Base-by-base conservation (phyloP, 2,113 vertebrate species). In the Elephantulus edwardii region DNA sequence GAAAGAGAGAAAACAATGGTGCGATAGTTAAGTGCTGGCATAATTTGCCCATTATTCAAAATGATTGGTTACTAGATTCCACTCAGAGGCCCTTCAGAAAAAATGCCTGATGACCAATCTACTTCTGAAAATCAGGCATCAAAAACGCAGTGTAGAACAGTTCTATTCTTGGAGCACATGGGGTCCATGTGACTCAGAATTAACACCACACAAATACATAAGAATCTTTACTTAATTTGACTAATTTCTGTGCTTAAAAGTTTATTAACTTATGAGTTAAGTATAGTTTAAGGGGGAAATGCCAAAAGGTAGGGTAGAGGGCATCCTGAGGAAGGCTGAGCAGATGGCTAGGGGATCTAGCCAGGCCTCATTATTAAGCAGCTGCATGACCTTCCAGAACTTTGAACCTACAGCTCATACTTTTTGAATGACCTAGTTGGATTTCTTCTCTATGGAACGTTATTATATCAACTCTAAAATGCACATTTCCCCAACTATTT, bases 271-370 rank as follows among this genome's bases (percentile, higher is more conserved):
- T 84, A 11, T 71, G 46, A 88, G 33, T 79, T n/a, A 58, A 88
- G n/a, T 78, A 8, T 13, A 84, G 56, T 38, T 6, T 52, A 82
- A 84, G n/a, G 24, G 33, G 19, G 26, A 70, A 74, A 64, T 86
- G 77, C 24, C 84, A 84, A 5, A 90, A 87, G 80, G 64, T 72
- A 71, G 9, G 33, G 22, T 79, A 4, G 4, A 71, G 84, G 77
- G 56, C 78, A 60, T 74, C 7, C 13, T 50, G 56, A 84, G 52
- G 38, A 88, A 77, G 79, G 30, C 78, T 46, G 82, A 93, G 56
- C 89, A 95, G 94, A 93, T 95, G 94, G 93, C 30, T 58, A 35
- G 62, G 48, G 58, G n/a, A 72, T 35, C 28, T 64, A 20, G 50
- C 35, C 62, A 60, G 42, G 58, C 62, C 79, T 90, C 84, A 84